Evolutionary conservation across 2,797 vertebrate species (phyloP).

Genomic region (Melanotaenia pygmaea): DNA sequence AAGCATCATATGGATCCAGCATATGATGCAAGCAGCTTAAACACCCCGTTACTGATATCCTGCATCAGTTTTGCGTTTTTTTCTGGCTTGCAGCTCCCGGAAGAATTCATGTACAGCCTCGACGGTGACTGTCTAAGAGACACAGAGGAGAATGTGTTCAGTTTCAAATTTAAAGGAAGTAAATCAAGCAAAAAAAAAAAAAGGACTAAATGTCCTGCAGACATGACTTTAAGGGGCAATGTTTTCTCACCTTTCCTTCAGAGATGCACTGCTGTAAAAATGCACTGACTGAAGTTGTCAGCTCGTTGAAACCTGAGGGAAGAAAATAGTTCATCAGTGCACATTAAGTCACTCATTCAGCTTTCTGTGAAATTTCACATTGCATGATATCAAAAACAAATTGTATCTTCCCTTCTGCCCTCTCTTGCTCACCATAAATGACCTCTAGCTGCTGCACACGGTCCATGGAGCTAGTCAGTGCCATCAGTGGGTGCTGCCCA

Average conservation of each 20-base stretch:
- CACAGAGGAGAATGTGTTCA: neutral
- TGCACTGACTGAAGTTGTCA: constrained; percentile 88
- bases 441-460: constrained; percentile 94
- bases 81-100: constrained; percentile 71
- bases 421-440: constrained; percentile 87
- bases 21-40: constrained; percentile 8
- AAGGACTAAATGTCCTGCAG: neutral
- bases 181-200: neutral
- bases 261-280: constrained; percentile 90
- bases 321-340: constrained; percentile 22
- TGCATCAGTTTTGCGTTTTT: constrained; percentile 57
- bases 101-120: constrained; percentile 75
- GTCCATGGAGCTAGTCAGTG: constrained; percentile 88
- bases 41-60: constrained; percentile 52
- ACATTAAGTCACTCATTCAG: neutral
- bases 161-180: constrained; percentile 3
- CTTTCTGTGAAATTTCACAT: constrained; percentile 19
- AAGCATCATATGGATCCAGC: constrained; percentile 29
- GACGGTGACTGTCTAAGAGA: constrained; percentile 71
- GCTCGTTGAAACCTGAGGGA: constrained; percentile 89
- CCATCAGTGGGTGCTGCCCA: constrained; percentile 88
- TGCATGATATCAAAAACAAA: constrained; percentile 8
- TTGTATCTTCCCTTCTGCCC: constrained; percentile 5
- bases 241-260: constrained; percentile 89
- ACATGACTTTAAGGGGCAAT: neutral